phyloP scores from a whole-genome alignment of 2,113 vertebrate genomes.

The Sorex araneus region DNA sequence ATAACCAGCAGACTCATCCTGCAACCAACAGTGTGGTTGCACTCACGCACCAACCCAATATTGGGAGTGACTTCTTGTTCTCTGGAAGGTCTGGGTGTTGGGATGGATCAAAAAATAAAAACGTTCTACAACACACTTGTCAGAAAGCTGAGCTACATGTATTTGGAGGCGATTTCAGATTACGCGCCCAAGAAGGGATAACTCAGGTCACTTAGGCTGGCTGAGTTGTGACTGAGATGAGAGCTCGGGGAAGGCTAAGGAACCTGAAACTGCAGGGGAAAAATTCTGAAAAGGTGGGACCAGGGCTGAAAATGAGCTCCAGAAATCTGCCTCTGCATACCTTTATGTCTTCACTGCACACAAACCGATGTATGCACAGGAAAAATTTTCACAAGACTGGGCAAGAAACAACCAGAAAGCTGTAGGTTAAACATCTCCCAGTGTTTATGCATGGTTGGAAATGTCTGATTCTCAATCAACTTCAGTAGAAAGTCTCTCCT shows the following conservation, averaged over 20 bases:
- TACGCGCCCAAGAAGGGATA: background rate
- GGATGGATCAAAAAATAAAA: background rate
- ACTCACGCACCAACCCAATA: background rate
- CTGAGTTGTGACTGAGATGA: background rate
- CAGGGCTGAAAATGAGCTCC: background rate
- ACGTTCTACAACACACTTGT: too few species aligned
- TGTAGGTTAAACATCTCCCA: background rate
- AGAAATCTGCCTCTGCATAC: background rate
- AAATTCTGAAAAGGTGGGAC: background rate
- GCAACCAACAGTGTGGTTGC: background rate
- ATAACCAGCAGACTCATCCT: background rate
- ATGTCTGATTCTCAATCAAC: background rate
- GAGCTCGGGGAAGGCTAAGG: background rate
- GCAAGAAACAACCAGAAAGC: background rate
- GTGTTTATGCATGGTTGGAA: background rate
- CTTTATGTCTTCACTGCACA: background rate
- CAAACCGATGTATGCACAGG: background rate
- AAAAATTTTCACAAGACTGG: background rate
- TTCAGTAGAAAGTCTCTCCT: background rate
- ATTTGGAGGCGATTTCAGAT: constrained; percentile 7
- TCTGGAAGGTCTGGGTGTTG: background rate
- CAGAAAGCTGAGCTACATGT: too few species aligned
- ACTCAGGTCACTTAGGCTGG: background rate
- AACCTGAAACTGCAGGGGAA: background rate
- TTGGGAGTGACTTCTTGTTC: background rate